Evolutionary conservation across 2,888 invertebrate species (phyloP), one percentile per base, ranked within the genome.

Genomic region (Eudasyphora cyanicolor): DNA sequence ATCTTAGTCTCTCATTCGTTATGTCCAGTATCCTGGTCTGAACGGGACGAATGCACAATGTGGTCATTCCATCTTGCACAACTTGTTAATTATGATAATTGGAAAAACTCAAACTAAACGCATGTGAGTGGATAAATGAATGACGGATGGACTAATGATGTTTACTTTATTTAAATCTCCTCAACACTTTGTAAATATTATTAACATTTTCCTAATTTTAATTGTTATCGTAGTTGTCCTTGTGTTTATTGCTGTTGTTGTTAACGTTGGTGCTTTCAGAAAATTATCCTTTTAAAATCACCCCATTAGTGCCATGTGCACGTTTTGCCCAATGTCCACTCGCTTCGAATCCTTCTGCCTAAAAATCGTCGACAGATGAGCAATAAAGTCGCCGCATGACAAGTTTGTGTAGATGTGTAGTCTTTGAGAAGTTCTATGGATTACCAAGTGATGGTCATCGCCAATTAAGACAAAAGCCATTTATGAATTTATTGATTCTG

Each of bases 391-490:
- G 4, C 6, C 12, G 8, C n/a, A n/a, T n/a, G n/a, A n/a, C n/a
- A n/a, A 12, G 38, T 45, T 14, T 45, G 45, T 24, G 27, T n/a
- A 17, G 8, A 24, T 57, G 12, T 57, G 57, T 57, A 27, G 57
- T 57, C 27, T 51, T 57, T 57, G 24, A 57, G 24, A 21, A 57
- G 24, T 24, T 57, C 24, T 27, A 14, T 32, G 73, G 60, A 69
- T 82, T 82, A 82, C 57, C 49, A 67, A 45, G 67, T n/a, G 69
- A 69, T 73, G 76, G 76, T 62, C 76, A 57, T 57, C 27, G 79
- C 73, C 76, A 79, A 82, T 79, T 82, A 79, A 82, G 49, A 76
- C 67, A 69, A 79, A 82, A 76, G 45, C 79, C 76, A 76, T 76
- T 79, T 79, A 82, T 82, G 45, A 27, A 38, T 57, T 57, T 57